Base-by-base conservation (phyloP, 2,888 invertebrate genomes). In the Tupiocoris notatus region DNA sequence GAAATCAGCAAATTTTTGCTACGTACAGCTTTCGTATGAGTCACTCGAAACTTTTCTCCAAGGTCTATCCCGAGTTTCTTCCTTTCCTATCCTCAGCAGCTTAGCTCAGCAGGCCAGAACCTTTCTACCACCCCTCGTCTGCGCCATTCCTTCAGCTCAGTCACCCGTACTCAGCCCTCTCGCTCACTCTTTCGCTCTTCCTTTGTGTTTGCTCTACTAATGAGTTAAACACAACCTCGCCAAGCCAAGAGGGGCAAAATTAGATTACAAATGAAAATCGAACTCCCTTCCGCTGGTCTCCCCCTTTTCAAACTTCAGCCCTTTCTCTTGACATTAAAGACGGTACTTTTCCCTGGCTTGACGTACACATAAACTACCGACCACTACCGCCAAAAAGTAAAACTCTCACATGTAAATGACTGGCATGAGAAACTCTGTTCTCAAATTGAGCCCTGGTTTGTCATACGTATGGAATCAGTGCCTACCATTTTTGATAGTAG, bases 201-300 rank as follows among this genome's bases (percentile, higher is more conserved):
- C 59, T 59, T 63, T 74, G 73, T 78, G 78, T 78, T 78, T 78
- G 78, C 78, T 67, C 74, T 58, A 65, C 78, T 78, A 78, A 78
- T 78, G 78, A 78, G 78, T 78, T 78, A 78, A 78, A 78, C 78
- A 78, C 73, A 78, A 74, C 75, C 78, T 78, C 78, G 78, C 78
- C 78, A 76, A 78, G 78, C 73, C 73, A 62, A 73, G 73, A 73
- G 78, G 76, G 78, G 74, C 64, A 74, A 78, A 78, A 78, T 78
- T 78, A 78, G 78, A 78, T 78, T 78, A 78, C 76, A 78, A 76
- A 78, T 76, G 78, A 78, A 78, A 78, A 78, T 78, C 78, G 78
- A 78, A 78, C 73, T 66, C 63, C 70, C 73, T 54, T 62, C 75
- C 61, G 16, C 73, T 62, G n/a, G 6, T 20, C 65, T 23, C 17